Percentiles rank a stretch among this genome's conserved stretches.
phyloP scores from a whole-genome alignment of 30 jellyfish, hydroid and myxozoan genomes.

The Turritopsis dohrnii region DNA sequence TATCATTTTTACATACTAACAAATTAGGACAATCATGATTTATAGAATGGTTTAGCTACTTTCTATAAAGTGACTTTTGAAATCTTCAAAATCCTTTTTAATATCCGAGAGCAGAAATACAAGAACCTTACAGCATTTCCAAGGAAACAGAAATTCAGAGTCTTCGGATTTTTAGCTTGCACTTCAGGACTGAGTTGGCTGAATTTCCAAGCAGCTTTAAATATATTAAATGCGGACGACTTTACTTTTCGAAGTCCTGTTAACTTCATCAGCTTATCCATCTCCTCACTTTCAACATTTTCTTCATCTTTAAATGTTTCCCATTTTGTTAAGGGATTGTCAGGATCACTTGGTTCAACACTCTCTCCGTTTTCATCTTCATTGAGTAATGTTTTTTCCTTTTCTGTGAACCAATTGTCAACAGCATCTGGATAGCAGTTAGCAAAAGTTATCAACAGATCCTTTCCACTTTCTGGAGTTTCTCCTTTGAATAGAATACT shows the following conservation, averaged over 20 bases:
- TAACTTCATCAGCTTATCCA: constrained; percentile 17
- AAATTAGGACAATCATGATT: too few relatives aligned
- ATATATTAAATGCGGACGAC: constrained; percentile 7
- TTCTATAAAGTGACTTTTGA: too few relatives aligned
- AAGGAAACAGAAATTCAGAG: constrained; percentile 22
- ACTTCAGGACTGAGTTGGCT: constrained; percentile 11
- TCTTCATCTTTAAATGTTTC: constrained; percentile 13
- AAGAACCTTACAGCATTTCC: constrained; percentile 24
- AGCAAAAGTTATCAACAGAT: neutral
- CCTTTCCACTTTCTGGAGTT: neutral
- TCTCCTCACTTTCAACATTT: neutral
- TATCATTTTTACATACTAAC: too few relatives aligned
- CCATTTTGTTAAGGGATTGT: constrained; percentile 12
- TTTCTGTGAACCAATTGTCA: neutral
- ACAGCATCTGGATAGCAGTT: neutral
- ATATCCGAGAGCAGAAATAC: too few relatives aligned
- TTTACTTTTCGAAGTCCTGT: constrained; percentile 22
- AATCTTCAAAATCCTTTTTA: too few relatives aligned
- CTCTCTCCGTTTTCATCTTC: neutral
- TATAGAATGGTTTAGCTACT: too few relatives aligned
- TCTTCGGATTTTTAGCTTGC: neutral
- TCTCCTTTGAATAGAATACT: neutral
- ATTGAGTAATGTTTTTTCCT: neutral
- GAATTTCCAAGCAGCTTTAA: constrained; percentile 15
- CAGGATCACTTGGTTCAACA: neutral